Percentiles rank a stretch among this genome's conserved stretches.
These are phyloP conservation scores for Laspeyria flexula DNA, from an alignment of 2,888 invertebrate species.

Conservation along the genomic window DNA sequence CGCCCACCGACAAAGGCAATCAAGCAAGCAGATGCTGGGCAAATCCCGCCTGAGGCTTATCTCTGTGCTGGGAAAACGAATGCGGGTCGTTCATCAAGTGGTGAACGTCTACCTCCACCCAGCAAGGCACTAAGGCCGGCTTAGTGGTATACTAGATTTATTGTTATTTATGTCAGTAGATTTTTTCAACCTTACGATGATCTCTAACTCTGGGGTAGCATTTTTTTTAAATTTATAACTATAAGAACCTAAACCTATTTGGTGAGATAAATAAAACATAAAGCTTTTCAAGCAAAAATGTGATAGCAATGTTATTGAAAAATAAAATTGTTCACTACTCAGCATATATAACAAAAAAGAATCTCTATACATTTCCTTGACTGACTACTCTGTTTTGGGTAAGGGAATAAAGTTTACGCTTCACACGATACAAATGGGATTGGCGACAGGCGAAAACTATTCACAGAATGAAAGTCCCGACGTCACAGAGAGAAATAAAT, in stretches of 20 bases:
- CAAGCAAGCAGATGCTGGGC: conserved; percentile 48
- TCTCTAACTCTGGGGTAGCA: too few relatives aligned
- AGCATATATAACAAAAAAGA: conserved; percentile 9
- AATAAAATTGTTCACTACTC: too few relatives aligned
- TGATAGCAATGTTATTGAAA: too few relatives aligned
- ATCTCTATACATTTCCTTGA: conserved; percentile 51
- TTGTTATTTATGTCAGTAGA: conserved; percentile 37
- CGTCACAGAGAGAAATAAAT: conserved; percentile 56
- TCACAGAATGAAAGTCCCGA: conserved; percentile 51
- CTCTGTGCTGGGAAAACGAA: conserved; percentile 48
- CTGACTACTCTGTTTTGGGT: conserved; percentile 46
- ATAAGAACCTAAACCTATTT: too few relatives aligned
- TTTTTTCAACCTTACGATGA: conserved; percentile 19
- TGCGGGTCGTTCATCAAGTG: conserved; percentile 50
- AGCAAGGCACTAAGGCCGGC: conserved; percentile 29
- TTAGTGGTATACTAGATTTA: conserved; percentile 41
- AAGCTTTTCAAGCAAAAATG: too few relatives aligned
- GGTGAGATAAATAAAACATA: too few relatives aligned
- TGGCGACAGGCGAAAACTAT: conserved; percentile 49
- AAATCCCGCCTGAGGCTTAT: conserved; percentile 52
- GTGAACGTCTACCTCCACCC: conserved; percentile 35
- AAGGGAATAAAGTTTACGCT: conserved; percentile 46
- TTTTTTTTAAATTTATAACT: too few relatives aligned
- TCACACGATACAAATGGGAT: conserved; percentile 46
- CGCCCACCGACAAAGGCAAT: conserved; percentile 51